Evolutionary conservation across 30 jellyfish, hydroid and myxozoan species (phyloP), one percentile per base, ranked within the genome.

Genomic region (Phacellophora camtschatica): DNA sequence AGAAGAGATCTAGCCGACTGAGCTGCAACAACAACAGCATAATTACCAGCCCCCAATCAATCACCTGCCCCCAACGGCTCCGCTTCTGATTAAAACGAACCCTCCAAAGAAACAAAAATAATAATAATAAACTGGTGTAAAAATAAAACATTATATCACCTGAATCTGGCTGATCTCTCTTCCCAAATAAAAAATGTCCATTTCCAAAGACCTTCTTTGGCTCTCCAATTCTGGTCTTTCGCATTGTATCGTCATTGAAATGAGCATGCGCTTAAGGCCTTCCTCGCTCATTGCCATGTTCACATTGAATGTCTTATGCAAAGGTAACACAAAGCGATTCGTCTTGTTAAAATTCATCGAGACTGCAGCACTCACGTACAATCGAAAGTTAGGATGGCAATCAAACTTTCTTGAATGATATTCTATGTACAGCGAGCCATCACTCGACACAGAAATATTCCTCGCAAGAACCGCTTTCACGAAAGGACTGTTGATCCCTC

Each of bases 191-290:
- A 28, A 61, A 68, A 74, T 20, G 43, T 85, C 96, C 22, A 85
- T 30, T 0, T 75, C 81, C 33, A 75, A 50, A 9, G 89, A 66
- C 24, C 83, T 58, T 41, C 77, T 58, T 28, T 74, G 96, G 30
- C 74, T 50, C 12, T 71, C 84, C 49, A 85, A 42, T 23, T 68
- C 83, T 1, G 96, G 96, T 45, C 71, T 77, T 63, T 73, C 96
- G 27, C 84, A 66, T 22, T 32, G 74, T 7, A 74, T 43, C 4
- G 87, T 54, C 74, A 42, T 18, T 15, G 81, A 56, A 6, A 55
- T 62, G 45, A 85, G 45, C 24, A 27, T 31, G 50, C 50, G 57
- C 29, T 61, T 56, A 24, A 85, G 37, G 46, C 82, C 82, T 16
- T 39, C 80, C 20, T 33, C 37, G 13, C 89, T 51, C 64, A 55